phyloP scores from a whole-genome alignment of 2,113 vertebrate genomes.

The Phrynosoma platyrhinos region DNA sequence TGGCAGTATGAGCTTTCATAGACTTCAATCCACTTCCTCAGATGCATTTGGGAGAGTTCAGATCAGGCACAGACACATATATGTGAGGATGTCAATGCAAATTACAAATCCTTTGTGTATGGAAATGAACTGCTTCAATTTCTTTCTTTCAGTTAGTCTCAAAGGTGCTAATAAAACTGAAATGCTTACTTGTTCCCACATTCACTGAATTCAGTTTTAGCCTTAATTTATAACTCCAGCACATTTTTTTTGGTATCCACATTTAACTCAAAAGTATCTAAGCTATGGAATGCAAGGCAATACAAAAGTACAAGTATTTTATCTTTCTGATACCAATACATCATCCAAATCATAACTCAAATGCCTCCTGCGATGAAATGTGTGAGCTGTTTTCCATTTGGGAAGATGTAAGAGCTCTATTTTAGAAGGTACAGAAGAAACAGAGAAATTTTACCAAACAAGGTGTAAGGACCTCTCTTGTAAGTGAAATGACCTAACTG shows the following conservation, averaged over 20 bases:
- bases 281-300: not conserved
- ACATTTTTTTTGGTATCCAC: not conserved
- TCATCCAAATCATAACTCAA: not conserved
- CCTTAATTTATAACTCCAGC: constrained; percentile 13
- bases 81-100: no score
- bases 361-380: not conserved
- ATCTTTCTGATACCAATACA: not conserved
- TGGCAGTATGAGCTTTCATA: no score
- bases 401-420: not conserved
- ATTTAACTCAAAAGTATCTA: not conserved
- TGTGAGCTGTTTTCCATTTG: not conserved
- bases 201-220: not conserved
- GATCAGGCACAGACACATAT: no score
- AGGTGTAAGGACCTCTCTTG: not conserved
- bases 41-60: no score
- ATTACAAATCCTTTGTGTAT: no score
- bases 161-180: no score
- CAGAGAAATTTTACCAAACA: not conserved
- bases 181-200: no score
- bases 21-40: no score
- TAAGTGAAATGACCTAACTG: not conserved
- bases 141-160: no score
- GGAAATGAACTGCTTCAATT: no score
- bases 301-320: not conserved
- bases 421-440: not conserved